Conservation (phyloP, 1,140 invertebrate genomes). For the Physella acuta region DNA sequence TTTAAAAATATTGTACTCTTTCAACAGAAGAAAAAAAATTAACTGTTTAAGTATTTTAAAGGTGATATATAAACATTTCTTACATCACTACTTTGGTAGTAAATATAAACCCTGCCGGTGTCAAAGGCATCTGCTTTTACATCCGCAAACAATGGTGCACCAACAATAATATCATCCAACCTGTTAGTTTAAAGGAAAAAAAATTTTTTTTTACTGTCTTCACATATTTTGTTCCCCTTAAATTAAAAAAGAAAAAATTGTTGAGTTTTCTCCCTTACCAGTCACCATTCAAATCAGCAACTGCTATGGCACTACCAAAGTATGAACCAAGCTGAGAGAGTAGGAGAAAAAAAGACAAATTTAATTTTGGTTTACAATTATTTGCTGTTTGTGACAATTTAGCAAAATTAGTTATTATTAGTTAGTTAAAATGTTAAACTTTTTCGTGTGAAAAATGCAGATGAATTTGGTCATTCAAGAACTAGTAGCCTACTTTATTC, state of each 20-base stretch:
- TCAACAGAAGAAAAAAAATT: not conserved
- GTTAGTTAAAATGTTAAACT: too few relatives aligned
- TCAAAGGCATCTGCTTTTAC: conserved; percentile 45
- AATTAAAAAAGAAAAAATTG: conserved; percentile 2
- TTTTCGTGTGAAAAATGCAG: too few relatives aligned
- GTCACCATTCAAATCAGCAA: conserved; percentile 90
- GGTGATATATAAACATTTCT: not conserved
- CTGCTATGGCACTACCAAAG: conserved; percentile 87
- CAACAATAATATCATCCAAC: conserved; percentile 89
- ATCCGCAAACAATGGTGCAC: conserved; percentile 87
- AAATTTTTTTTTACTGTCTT: not conserved
- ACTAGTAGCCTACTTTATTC: too few relatives aligned
- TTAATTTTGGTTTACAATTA: too few relatives aligned
- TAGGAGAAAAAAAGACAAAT: too few relatives aligned
- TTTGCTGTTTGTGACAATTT: too few relatives aligned
- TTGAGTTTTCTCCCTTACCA: conserved; percentile 57
- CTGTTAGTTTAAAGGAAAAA: conserved; percentile 34
- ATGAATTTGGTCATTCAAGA: too few relatives aligned
- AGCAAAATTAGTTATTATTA: too few relatives aligned
- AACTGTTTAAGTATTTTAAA: not conserved
- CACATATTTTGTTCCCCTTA: not conserved
- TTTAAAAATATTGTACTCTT: too few relatives aligned
- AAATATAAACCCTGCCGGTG: conserved; percentile 56
- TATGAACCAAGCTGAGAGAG: conserved; percentile 78
- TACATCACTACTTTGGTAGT: conserved; percentile 40